A percentile compares a stretch with the other conserved stretches of the same genome.
phyloP scores from a whole-genome alignment of 1,140 invertebrate species.

The Drosophila arawakana region DNA sequence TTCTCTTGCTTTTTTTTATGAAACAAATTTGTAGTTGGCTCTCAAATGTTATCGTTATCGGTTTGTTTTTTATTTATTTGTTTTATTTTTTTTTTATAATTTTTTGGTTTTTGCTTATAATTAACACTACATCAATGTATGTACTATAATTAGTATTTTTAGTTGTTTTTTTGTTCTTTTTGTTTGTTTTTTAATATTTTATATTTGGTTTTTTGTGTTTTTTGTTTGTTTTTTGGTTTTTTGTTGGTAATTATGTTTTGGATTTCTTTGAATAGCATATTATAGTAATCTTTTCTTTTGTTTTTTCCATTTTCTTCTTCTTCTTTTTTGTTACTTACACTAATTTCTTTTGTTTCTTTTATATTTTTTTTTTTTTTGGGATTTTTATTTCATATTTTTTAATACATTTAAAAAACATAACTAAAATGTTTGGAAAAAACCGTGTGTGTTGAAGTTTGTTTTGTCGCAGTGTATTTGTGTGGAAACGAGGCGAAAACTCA shows the following conservation, averaged over 20 bases:
- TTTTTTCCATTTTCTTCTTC: slow-evolving; percentile 13
- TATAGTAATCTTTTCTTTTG: slow-evolving; percentile 65
- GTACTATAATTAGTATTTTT: slow-evolving; percentile 83
- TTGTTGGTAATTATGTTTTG: slow-evolving; percentile 83
- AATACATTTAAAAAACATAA: slow-evolving; percentile 76
- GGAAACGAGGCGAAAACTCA: slow-evolving; percentile 55
- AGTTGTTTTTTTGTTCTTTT: slow-evolving; percentile 62
- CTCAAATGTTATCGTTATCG: slow-evolving; percentile 42
- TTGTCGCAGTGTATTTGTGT: slow-evolving; percentile 64
- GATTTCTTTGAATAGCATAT: slow-evolving; percentile 84
- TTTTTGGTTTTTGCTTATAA: slow-evolving; percentile 62
- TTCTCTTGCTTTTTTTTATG: slow-evolving; percentile 62
- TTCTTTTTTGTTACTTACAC: slow-evolving; percentile 50
- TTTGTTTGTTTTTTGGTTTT: slow-evolving; percentile 50
- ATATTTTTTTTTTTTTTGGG: too few species aligned
- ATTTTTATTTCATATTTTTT: slow-evolving; percentile 37
- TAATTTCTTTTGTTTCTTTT: slow-evolving; percentile 34
- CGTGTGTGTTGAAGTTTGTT: slow-evolving; percentile 41
- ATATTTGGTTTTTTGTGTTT: slow-evolving; percentile 27
- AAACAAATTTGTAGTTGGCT: slow-evolving; percentile 72
- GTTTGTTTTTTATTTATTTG: not conserved
- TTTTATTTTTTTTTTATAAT: slow-evolving; percentile 5
- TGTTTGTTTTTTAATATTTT: slow-evolving; percentile 58
- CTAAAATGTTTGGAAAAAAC: slow-evolving; percentile 61
- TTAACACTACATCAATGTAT: slow-evolving; percentile 83